phyloP scores from a whole-genome alignment of 2,797 vertebrate genomes.

The Limnodromus scolopaceus region DNA sequence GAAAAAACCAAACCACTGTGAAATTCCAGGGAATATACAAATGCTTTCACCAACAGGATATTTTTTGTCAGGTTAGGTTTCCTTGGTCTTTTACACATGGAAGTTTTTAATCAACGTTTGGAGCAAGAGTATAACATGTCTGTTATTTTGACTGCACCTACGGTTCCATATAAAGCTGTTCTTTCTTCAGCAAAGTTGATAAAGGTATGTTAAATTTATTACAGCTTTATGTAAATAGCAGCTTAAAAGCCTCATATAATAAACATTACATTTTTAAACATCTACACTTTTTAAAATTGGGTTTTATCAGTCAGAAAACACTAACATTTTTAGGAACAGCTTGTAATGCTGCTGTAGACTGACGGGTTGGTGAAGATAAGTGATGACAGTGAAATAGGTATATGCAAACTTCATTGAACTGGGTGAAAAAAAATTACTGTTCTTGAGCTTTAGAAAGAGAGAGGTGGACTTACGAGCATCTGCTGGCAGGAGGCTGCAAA shows the following conservation, averaged over 20 bases:
- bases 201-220: constrained; percentile 81
- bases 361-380: neutral
- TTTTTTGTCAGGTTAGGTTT: constrained; percentile 88
- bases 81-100: constrained; percentile 96
- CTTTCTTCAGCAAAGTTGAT: constrained; percentile 92
- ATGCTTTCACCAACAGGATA: neutral
- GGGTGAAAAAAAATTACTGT: neutral
- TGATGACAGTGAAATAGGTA: neutral
- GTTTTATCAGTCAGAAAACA: neutral
- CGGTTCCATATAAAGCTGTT: constrained; percentile 93
- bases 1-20: neutral
- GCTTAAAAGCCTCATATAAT: neutral
- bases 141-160: constrained; percentile 93
- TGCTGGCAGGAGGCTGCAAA: neutral
- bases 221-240: neutral
- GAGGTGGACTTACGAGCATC: neutral
- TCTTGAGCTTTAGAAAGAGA: neutral
- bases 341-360: neutral
- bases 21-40: neutral
- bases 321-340: neutral
- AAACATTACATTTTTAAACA: neutral
- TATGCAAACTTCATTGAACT: neutral
- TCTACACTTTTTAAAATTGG: neutral
- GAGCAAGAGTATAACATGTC: constrained; percentile 96
- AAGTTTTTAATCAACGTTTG: constrained; percentile 97